Evolutionary conservation across 2,888 invertebrate genomes (phyloP).

Genomic region (Parelbella ahira): DNA sequence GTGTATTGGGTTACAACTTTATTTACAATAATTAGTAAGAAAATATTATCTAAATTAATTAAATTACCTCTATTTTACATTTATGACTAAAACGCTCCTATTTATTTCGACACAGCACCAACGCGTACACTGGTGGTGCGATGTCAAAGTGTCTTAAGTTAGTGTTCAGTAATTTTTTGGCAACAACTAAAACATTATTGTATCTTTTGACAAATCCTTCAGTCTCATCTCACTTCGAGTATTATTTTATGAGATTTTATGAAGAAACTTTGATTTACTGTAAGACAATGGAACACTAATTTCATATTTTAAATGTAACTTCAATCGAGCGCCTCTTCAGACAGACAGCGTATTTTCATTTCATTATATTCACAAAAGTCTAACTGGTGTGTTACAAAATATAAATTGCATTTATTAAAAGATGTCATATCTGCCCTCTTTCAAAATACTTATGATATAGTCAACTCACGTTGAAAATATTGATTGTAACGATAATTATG

Average conservation of each 20-base stretch:
- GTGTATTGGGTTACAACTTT: constrained; percentile 31
- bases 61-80: constrained; percentile 43
- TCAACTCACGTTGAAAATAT: too few species aligned
- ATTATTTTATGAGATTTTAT: constrained; percentile 10
- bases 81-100: constrained; percentile 66
- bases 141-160: constrained; percentile 56
- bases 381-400: not conserved
- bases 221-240: constrained; percentile 3
- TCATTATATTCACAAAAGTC: not conserved
- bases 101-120: constrained; percentile 64
- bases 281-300: constrained; percentile 3
- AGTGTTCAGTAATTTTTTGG: constrained; percentile 51
- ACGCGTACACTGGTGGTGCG: constrained; percentile 47
- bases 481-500: too few species aligned
- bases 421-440: constrained; percentile 13
- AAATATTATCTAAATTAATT: constrained; percentile 36
- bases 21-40: constrained; percentile 35
- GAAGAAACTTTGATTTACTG: constrained; percentile 1
- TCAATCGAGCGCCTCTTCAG: constrained; percentile 61
- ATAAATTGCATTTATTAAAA: constrained; percentile 3
- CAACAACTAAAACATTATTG: constrained; percentile 44
- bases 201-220: constrained; percentile 36
- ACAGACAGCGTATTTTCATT: constrained; percentile 38
- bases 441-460: constrained; percentile 13
- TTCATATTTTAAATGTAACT: constrained; percentile 12